phyloP scores from a whole-genome alignment of 2,113 vertebrate species.

The Dascyllus trimaculatus region DNA sequence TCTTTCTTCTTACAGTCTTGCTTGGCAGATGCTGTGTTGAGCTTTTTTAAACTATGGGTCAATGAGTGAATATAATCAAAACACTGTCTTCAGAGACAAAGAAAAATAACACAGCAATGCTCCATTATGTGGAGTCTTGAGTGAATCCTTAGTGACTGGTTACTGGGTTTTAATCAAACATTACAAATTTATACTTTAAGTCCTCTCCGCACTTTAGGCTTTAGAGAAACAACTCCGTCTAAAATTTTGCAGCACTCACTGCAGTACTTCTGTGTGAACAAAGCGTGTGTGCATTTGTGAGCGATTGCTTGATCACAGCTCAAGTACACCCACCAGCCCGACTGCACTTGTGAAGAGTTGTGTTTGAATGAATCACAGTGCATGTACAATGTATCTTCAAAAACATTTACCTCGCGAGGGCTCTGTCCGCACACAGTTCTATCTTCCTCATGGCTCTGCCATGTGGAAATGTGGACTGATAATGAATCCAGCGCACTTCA shows the following conservation, averaged over 20 bases:
- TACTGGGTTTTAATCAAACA: background rate
- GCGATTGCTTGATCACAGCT: slow-evolving; percentile 15
- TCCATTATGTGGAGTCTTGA: slow-evolving; percentile 8
- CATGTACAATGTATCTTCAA: slow-evolving; percentile 15
- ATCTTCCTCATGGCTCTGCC: slow-evolving; percentile 14
- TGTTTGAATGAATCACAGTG: slow-evolving; percentile 35
- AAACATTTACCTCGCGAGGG: slow-evolving; percentile 13
- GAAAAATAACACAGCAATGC: background rate
- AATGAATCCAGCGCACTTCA: slow-evolving; percentile 8
- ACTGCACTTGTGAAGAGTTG: slow-evolving; percentile 6
- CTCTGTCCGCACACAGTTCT: background rate
- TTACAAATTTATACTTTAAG: background rate
- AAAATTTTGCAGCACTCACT: background rate
- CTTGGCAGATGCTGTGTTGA: background rate
- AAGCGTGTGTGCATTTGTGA: slow-evolving; percentile 14
- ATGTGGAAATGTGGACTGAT: background rate
- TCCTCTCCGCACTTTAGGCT: background rate
- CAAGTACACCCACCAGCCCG: slow-evolving; percentile 38
- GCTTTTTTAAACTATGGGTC: background rate
- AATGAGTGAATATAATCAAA: background rate
- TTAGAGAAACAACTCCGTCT: slow-evolving; percentile 11
- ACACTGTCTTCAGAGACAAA: background rate
- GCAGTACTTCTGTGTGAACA: slow-evolving; percentile 3
- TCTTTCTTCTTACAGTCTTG: background rate
- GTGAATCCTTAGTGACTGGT: slow-evolving; percentile 2